Percentiles rank a stretch among this genome's conserved stretches.
phyloP scores from a whole-genome alignment of 1,140 invertebrate species.

The Atta colombica region DNA sequence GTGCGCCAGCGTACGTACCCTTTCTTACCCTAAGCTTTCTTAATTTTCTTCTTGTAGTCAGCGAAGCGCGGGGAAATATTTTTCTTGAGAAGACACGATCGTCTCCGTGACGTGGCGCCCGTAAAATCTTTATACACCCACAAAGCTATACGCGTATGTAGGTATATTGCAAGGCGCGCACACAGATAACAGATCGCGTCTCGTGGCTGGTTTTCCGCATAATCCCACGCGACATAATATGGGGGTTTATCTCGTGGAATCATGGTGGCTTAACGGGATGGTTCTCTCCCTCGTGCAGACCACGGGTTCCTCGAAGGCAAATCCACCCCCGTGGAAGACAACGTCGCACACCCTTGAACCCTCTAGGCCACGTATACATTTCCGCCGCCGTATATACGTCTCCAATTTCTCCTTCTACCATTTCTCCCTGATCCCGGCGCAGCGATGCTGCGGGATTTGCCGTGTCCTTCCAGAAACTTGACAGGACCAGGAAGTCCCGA shows the following conservation, averaged over 20 bases:
- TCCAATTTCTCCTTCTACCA: conserved; percentile 73
- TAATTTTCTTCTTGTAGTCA: conserved; percentile 52
- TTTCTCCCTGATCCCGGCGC: conserved; percentile 32
- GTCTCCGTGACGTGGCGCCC: conserved; percentile 38
- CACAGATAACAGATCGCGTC: conserved; percentile 30
- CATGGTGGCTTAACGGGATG: conserved; percentile 76
- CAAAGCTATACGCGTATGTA: background rate
- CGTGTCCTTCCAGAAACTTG: conserved; percentile 69
- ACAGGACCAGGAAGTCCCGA: conserved; percentile 63
- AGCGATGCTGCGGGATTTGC: conserved; percentile 64
- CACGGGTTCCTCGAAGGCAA: conserved; percentile 72
- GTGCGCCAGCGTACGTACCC: conserved; percentile 43
- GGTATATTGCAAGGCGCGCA: conserved; percentile 6
- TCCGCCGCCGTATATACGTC: conserved; percentile 62
- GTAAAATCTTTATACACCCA: conserved; percentile 63
- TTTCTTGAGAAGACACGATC: conserved; percentile 50
- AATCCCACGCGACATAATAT: conserved; percentile 78
- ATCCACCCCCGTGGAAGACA: conserved; percentile 76
- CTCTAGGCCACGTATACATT: conserved; percentile 70
- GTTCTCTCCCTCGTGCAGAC: conserved; percentile 66
- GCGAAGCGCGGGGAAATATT: conserved; percentile 48
- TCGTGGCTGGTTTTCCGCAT: conserved; percentile 74
- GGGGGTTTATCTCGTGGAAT: conserved; percentile 78
- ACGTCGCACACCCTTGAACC: conserved; percentile 71
- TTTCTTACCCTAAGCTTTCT: conserved; percentile 54